Conservation (phyloP, 2,113 vertebrate genomes). For the Naja naja region DNA sequence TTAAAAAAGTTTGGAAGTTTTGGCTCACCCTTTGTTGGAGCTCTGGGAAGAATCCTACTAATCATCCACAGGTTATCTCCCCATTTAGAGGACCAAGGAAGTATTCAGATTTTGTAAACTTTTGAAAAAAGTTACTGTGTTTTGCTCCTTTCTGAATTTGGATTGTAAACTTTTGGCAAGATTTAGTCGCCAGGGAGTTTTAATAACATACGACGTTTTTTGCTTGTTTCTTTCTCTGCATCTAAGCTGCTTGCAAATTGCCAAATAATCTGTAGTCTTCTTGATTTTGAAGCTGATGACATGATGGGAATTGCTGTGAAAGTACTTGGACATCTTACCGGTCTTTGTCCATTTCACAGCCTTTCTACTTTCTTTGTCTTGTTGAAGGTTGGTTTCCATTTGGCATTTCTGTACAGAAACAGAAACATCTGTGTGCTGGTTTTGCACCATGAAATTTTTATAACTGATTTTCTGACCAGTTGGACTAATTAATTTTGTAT, state of each 20-base stretch:
- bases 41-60: neutral
- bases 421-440: neutral
- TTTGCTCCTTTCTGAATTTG: neutral
- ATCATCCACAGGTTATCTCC: neutral
- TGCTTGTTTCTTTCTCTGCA: neutral
- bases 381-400: neutral
- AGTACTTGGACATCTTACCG: neutral
- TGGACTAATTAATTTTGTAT: neutral
- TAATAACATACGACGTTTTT: neutral
- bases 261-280: neutral
- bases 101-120: neutral
- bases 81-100: neutral
- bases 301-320: neutral
- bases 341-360: neutral
- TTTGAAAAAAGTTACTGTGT: neutral
- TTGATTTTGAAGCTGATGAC: neutral
- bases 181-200: neutral
- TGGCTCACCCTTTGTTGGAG: neutral
- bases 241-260: neutral
- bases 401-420: neutral
- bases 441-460: slow-evolving; percentile 14
- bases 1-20: neutral
- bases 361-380: neutral
- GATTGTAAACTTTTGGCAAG: neutral
- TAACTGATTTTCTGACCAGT: neutral